These are phyloP conservation scores for Drosophila anomalata DNA, from an alignment of 2,888 invertebrate species.

Conservation along the genomic window DNA sequence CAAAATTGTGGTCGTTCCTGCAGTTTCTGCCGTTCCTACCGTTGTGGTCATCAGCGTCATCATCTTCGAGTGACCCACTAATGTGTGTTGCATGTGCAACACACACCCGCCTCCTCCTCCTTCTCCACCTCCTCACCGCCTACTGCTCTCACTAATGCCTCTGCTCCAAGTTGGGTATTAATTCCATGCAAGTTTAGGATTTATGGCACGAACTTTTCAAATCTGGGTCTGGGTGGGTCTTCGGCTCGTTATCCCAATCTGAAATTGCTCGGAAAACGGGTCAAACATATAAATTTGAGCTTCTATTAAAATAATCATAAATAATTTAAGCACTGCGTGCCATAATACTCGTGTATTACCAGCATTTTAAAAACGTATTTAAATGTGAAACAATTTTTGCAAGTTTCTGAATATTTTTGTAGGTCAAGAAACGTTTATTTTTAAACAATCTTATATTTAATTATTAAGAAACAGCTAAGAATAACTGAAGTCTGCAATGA, in stretches of 20 bases:
- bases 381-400: background rate
- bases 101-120: slow-evolving; percentile 4
- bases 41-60: slow-evolving; percentile 45
- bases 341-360: background rate
- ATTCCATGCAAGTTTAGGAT: slow-evolving; percentile 56
- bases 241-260: slow-evolving; percentile 43
- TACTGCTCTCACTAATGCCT: background rate
- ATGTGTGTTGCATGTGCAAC: slow-evolving; percentile 65
- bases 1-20: slow-evolving; percentile 7
- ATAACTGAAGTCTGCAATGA: no score
- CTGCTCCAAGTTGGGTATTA: slow-evolving; percentile 35
- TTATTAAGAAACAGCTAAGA: no score
- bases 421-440: background rate
- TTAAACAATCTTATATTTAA: no score
- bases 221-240: slow-evolving; percentile 39
- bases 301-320: slow-evolving; percentile 27
- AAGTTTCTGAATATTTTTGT: background rate
- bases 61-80: slow-evolving; percentile 59
- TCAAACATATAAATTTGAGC: slow-evolving; percentile 19
- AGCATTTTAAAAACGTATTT: background rate
- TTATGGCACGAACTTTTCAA: slow-evolving; percentile 59
- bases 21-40: slow-evolving; percentile 50
- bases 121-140: background rate
- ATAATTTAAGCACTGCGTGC: slow-evolving; percentile 27
- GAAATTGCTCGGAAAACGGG: slow-evolving; percentile 49